These are phyloP conservation scores for Drosophila lutescens DNA, from an alignment of 2,888 invertebrate genomes.

Conservation along the genomic window DNA sequence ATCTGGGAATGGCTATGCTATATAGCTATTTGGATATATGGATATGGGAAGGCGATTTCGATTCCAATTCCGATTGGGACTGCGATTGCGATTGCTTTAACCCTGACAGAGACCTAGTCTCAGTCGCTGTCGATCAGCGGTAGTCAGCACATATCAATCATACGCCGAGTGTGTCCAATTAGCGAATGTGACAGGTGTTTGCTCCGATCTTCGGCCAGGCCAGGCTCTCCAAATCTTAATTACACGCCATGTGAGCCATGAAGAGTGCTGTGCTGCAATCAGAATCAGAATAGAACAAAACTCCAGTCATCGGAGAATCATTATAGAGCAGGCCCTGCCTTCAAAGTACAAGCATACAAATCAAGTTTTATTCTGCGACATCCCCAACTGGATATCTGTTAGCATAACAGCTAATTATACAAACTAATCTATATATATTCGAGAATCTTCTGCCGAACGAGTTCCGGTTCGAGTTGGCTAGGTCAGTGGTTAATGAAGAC, in stretches of 20 bases:
- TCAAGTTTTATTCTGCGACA: neutral
- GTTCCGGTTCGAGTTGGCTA: constrained; percentile 47
- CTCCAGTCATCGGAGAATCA: constrained; percentile 28
- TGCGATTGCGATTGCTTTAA: constrained; percentile 8
- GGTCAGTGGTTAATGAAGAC: constrained; percentile 42
- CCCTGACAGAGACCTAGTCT: constrained; percentile 48
- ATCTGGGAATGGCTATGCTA: constrained; percentile 19
- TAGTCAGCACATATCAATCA: constrained; percentile 40
- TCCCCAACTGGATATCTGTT: constrained; percentile 16
- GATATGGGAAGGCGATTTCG: constrained; percentile 40
- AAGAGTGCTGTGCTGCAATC: constrained; percentile 12
- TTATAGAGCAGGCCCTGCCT: constrained; percentile 39
- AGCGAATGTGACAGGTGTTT: constrained; percentile 37
- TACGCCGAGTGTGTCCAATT: constrained; percentile 51
- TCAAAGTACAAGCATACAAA: constrained; percentile 6
- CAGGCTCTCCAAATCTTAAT: constrained; percentile 29
- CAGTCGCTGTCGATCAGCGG: constrained; percentile 42
- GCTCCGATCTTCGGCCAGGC: constrained; percentile 35
- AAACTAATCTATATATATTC: constrained; percentile 22
- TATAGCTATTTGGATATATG: constrained; percentile 18
- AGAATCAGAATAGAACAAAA: constrained; percentile 8
- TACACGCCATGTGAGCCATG: constrained; percentile 45
- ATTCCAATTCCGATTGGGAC: constrained; percentile 1
- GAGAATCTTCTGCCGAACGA: constrained; percentile 36
- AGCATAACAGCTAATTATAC: constrained; percentile 29